Base-by-base conservation (phyloP, 1,140 invertebrate genomes). In the Muscidifurax raptorellus region DNA sequence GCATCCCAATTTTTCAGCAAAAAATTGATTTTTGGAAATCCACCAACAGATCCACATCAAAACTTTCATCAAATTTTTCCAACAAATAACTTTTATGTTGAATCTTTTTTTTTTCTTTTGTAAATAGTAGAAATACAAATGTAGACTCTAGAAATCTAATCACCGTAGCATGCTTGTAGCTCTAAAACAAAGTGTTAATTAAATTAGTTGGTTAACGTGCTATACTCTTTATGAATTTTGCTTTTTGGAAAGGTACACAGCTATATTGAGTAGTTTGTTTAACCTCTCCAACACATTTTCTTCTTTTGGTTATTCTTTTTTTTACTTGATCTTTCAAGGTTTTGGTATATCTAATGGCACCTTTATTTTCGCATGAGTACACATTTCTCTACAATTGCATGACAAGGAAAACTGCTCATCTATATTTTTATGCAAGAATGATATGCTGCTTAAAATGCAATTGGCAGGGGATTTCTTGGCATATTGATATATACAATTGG, bases 101-200 rank as follows among this genome's bases (percentile, higher is more conserved):
- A 7, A 52, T 72, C 18, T 59, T 59, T 7, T 59, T 59, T 59
- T 6, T 59, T 47, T 6, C n/a, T 36, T 77, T 28, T 78, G 18
- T 71, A 27, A 30, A 78, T 12, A 78, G 18, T 78, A 28, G 32
- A 52, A 25, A 5, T 59, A 59, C 5, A 9, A 40, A 9, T 40
- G 10, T 59, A 59, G 52, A 59, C 52, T 83, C 27, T 71, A 74
- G 44, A 66, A 83, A 59, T 40, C 0, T 84, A 25, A n/a, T 71
- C 52, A 2, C 32, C 36, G 30, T 44, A 84, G 83, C 47, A 80
- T 84, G 83, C 69, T 84, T 84, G 44, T 78, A 36, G 36, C 36
- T 69, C 25, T 25, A 67, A n/a, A 79, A 36, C 3, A 12, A 79
- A n/a, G 30, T 69, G 28, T 44, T n/a, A 7, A 22, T n/a, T 22